Conservation (phyloP, 1,140 invertebrate genomes). For the Zaprionus ghesquierei region DNA sequence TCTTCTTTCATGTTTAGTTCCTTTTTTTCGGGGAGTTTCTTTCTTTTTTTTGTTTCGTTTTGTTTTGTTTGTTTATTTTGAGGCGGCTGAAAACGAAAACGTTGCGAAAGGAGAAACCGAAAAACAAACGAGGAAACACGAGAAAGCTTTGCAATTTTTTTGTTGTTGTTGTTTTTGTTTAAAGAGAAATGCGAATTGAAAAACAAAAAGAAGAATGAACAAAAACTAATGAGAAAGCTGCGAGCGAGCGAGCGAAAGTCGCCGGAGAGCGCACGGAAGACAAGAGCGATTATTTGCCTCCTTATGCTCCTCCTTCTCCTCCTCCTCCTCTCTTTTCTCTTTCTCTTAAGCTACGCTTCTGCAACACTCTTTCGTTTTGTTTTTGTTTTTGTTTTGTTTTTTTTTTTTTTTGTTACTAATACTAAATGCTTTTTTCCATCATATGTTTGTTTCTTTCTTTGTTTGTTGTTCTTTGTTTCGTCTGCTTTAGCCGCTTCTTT, state of each 20-base stretch:
- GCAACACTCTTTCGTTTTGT: neutral
- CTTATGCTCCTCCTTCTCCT: neutral
- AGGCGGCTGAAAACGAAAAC: conserved; percentile 29
- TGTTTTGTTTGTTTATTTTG: conserved; percentile 13
- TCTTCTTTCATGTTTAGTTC: neutral
- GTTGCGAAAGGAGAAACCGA: conserved; percentile 3
- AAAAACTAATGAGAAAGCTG: conserved; percentile 38
- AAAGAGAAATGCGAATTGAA: conserved; percentile 30
- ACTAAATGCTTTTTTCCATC: conserved; percentile 31
- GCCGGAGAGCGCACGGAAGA: neutral
- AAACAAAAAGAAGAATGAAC: too few species aligned
- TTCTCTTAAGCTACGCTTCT: conserved; percentile 19
- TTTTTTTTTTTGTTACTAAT: conserved; percentile 16
- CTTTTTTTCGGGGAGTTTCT: neutral
- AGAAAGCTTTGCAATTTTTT: conserved; percentile 26
- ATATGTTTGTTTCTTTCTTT: conserved; percentile 17
- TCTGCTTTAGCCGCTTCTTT: neutral
- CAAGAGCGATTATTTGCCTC: neutral
- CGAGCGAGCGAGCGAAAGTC: conserved; percentile 30
- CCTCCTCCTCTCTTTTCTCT: neutral
- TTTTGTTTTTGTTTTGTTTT: conserved; percentile 3
- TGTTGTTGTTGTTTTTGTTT: neutral
- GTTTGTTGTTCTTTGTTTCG: conserved; percentile 9
- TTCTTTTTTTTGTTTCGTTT: neutral
- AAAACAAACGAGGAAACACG: conserved; percentile 12